Percentiles rank a stretch among this genome's conserved stretches.
These are phyloP conservation scores for Buathra laborator DNA, from an alignment of 2,888 invertebrate genomes.

Conservation along the genomic window DNA sequence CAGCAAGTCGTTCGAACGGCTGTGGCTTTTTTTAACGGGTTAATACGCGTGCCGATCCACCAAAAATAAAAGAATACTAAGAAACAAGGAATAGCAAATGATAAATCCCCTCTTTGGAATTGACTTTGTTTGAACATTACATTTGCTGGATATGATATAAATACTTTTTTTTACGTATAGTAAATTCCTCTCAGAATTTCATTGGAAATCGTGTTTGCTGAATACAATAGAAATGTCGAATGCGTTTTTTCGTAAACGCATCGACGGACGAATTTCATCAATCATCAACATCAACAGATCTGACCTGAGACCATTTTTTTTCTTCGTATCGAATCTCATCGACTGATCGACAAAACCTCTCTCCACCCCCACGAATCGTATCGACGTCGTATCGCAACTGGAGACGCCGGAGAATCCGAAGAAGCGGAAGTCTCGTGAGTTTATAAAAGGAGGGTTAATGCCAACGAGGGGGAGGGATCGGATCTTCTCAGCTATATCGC, in stretches of 20 bases:
- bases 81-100: too few relatives aligned
- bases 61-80: not conserved
- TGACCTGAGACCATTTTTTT: not conserved
- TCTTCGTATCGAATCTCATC: conserved; percentile 34
- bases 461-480: conserved; percentile 48
- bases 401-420: conserved; percentile 42
- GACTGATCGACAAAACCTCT: conserved; percentile 42
- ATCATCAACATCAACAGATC: conserved; percentile 20
- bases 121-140: not conserved
- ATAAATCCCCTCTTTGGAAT: too few relatives aligned
- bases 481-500: conserved; percentile 44
- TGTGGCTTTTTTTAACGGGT: conserved; percentile 5
- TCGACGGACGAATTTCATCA: not conserved
- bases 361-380: conserved; percentile 39
- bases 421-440: conserved; percentile 60
- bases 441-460: conserved; percentile 70
- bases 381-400: conserved; percentile 47
- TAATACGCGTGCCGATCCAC: not conserved
- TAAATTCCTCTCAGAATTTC: not conserved
- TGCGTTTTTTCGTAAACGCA: not conserved
- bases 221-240: not conserved
- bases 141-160: not conserved
- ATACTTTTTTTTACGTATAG: too few relatives aligned
- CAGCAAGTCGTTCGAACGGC: conserved; percentile 76
- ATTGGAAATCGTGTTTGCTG: not conserved